These are phyloP conservation scores for Campodea augens DNA, from an alignment of 1,140 invertebrate species.

Conservation along the genomic window DNA sequence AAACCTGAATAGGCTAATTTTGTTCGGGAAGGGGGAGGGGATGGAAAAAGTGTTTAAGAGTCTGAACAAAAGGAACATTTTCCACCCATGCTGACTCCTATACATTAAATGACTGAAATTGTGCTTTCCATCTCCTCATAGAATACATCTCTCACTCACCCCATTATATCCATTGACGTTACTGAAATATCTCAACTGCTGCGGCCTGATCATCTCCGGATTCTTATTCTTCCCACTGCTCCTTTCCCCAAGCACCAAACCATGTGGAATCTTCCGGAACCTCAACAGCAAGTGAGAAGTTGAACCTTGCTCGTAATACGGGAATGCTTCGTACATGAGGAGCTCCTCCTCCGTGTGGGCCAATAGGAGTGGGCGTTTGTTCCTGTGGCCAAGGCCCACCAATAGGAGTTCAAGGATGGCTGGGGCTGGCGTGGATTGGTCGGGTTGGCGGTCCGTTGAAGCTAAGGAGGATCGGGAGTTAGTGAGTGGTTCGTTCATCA, in stretches of 20 bases:
- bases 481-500: too few relatives aligned
- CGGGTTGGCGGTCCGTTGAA: too few relatives aligned
- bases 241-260: constrained; percentile 22
- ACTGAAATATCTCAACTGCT: constrained; percentile 56
- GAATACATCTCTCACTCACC: too few relatives aligned
- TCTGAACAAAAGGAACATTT: too few relatives aligned
- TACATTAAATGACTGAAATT: too few relatives aligned
- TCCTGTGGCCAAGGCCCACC: constrained; percentile 63
- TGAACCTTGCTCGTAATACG: constrained; percentile 37
- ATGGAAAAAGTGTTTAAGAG: too few relatives aligned
- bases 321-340: constrained; percentile 74
- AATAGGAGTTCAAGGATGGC: constrained; percentile 59
- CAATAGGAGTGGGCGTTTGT: constrained; percentile 57
- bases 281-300: constrained; percentile 74
- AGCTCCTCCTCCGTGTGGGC: constrained; percentile 62
- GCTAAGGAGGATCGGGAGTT: too few relatives aligned
- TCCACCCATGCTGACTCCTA: too few relatives aligned
- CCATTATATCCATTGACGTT: constrained; percentile 82
- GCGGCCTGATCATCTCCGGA: constrained; percentile 20
- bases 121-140: too few relatives aligned
- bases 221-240: constrained; percentile 14
- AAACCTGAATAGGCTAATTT: too few relatives aligned
- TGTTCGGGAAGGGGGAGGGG: too few relatives aligned
- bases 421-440: constrained; percentile 20
- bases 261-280: constrained; percentile 58